A percentile compares a stretch with the other conserved stretches of the same genome.
Evolutionary conservation across 2,888 invertebrate species (phyloP).

Genomic region (Amiota mariae): DNA sequence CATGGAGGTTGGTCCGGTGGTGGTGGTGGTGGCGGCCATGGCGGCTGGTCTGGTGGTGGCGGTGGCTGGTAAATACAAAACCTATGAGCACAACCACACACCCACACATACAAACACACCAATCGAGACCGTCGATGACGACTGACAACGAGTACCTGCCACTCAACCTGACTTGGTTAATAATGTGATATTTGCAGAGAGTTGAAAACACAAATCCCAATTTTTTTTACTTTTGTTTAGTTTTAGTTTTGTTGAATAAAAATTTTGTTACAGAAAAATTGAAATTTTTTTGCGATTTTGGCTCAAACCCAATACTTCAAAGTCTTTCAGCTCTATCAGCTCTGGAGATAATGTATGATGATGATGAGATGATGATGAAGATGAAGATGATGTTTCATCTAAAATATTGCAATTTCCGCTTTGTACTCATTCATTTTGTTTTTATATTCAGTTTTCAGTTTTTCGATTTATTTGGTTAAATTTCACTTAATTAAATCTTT

Average conservation of each 20-base stretch:
- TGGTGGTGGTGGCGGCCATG: conserved; percentile 21
- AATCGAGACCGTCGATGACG: neutral
- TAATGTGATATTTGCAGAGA: conserved; percentile 22
- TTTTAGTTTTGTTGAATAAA: conserved; percentile 3
- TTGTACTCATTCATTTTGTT: neutral
- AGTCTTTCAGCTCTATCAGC: neutral
- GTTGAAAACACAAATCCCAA: conserved; percentile 10
- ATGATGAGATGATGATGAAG: too few species aligned
- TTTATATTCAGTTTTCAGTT: neutral
- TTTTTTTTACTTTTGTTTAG: neutral
- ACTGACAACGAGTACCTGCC: conserved; percentile 13
- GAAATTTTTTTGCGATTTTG: neutral
- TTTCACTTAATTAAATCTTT: neutral
- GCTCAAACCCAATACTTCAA: neutral
- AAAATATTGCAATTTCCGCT: neutral
- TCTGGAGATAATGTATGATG: too few species aligned
- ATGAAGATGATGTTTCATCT: too few species aligned
- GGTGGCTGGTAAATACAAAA: conserved; percentile 49
- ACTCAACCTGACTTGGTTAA: conserved; percentile 21
- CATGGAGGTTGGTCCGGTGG: conserved; percentile 37
- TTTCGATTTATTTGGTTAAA: neutral
- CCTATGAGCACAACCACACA: neutral
- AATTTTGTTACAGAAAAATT: conserved; percentile 9
- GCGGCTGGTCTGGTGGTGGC: conserved; percentile 46
- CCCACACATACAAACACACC: neutral